Percentiles rank a stretch among this genome's conserved stretches.
These are phyloP conservation scores for Ennomos quercinarius DNA, from an alignment of 2,888 invertebrate genomes.

Conservation along the genomic window DNA sequence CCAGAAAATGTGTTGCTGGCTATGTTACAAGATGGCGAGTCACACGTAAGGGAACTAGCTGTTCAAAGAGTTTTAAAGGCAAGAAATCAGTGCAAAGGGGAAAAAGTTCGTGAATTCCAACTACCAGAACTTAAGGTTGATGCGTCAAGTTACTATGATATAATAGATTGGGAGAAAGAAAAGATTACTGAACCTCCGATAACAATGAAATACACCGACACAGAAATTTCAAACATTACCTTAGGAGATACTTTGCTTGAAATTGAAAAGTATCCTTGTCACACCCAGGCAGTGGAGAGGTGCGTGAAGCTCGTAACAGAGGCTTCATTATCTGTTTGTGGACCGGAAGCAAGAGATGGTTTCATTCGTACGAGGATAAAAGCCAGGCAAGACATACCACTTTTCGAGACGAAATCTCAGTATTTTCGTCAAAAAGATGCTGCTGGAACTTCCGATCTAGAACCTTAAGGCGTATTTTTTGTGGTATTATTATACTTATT, in stretches of 20 bases:
- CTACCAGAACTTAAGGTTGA: not conserved
- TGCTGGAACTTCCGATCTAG: not conserved
- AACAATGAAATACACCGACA: not conserved
- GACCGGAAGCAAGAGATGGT: constrained; percentile 3
- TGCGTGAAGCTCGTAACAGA: no score
- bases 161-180: not conserved
- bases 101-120: not conserved
- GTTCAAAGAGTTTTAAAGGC: not conserved
- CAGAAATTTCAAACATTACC: constrained; percentile 1
- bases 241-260: not conserved
- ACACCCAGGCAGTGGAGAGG: constrained; percentile 2
- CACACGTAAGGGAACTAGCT: not conserved
- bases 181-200: constrained; percentile 2
- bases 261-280: constrained; percentile 6
- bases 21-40: not conserved
- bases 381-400: constrained; percentile 1
- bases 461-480: not conserved
- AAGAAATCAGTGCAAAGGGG: constrained; percentile 2
- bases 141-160: not conserved
- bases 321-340: no score
- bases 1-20: constrained; percentile 2
- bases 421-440: not conserved
- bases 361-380: constrained; percentile 6
- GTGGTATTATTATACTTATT: constrained; percentile 38
- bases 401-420: constrained; percentile 1